Evolutionary conservation across 1,140 invertebrate genomes (phyloP), one percentile per base, ranked within the genome.

Genomic region (Ceratosolen fusciceps): DNA sequence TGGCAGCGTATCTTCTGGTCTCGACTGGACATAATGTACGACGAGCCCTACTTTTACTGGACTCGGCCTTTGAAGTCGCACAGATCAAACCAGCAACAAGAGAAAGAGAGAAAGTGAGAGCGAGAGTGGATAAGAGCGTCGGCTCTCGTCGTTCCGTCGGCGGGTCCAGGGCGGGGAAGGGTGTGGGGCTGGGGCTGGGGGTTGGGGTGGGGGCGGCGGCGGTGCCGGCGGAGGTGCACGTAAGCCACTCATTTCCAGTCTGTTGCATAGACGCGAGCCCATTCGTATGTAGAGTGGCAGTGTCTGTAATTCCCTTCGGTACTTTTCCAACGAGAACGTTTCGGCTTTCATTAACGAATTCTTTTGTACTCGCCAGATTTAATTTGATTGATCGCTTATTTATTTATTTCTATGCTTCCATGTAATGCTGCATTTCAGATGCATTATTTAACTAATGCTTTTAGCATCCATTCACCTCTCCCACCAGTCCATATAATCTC

Each of bases 21-120:
- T 60, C 52, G 26, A 62, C 68, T 72, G 80, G 80, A 80, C 74
- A 78, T 80, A 81, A 82, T 81, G 80, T 75, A 58, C 37, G 16
- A 77, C 65, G n/a, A n/a, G 62, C 68, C 73, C 37, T 56, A 75
- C 81, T 80, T 81, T 81, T 70, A 75, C 77, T 79, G 82, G 80
- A 82, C 79, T 72, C 77, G 78, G 80, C 81, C 83, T 85, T 84
- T 85, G 84, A 85, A 84, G 83, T 81, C 31, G 52, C 21, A n/a
- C 0, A 65, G 60, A 62, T 49, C 52, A 29, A 52, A 52, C 19
- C 21, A 52, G 19, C 49, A 43, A 43, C 39, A 37, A 68, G 31
- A n/a, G 16, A 43, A 10, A 52, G 47, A 62, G 43, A 80, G 52
- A 56, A 67, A 79, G 65, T 68, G 31, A 24, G 52, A 49, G 56